phyloP scores from a whole-genome alignment of 2,888 invertebrate genomes.

The Heteromurus nitidus region DNA sequence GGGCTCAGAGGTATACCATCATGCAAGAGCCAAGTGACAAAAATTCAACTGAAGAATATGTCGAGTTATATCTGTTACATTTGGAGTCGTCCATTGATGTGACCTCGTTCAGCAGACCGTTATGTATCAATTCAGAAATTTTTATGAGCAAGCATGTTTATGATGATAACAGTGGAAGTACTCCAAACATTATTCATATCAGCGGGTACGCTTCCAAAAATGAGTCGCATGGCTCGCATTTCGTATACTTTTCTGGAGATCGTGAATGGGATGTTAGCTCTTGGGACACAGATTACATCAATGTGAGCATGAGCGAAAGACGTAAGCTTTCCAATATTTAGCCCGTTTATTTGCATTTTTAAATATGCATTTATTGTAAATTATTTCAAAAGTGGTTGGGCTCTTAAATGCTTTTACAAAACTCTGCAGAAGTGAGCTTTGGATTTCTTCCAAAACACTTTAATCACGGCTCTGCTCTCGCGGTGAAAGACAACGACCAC shows the following conservation, averaged over 20 bases:
- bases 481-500: slow-evolving; percentile 22
- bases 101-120: slow-evolving; percentile 31
- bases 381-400: no score
- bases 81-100: slow-evolving; percentile 39
- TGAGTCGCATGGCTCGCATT: slow-evolving; percentile 24
- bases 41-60: not conserved
- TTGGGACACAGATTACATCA: slow-evolving; percentile 39
- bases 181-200: slow-evolving; percentile 13
- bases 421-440: slow-evolving; percentile 36
- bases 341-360: no score
- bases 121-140: slow-evolving; percentile 29
- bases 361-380: no score
- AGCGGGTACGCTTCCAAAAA: slow-evolving; percentile 45
- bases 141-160: slow-evolving; percentile 33
- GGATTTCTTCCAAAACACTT: slow-evolving; percentile 49
- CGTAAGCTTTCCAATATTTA: slow-evolving; percentile 6
- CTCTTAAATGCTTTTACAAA: no score
- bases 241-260: slow-evolving; percentile 37
- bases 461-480: slow-evolving; percentile 46
- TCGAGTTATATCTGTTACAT: slow-evolving; percentile 39
- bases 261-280: slow-evolving; percentile 28
- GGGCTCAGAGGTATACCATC: no score
- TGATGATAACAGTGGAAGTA: not conserved
- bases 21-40: no score
- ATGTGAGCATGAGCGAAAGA: slow-evolving; percentile 4